Percentiles rank a stretch among this genome's conserved stretches.
phyloP scores from a whole-genome alignment of 2,888 invertebrate genomes.

The Hybos culiciformis region DNA sequence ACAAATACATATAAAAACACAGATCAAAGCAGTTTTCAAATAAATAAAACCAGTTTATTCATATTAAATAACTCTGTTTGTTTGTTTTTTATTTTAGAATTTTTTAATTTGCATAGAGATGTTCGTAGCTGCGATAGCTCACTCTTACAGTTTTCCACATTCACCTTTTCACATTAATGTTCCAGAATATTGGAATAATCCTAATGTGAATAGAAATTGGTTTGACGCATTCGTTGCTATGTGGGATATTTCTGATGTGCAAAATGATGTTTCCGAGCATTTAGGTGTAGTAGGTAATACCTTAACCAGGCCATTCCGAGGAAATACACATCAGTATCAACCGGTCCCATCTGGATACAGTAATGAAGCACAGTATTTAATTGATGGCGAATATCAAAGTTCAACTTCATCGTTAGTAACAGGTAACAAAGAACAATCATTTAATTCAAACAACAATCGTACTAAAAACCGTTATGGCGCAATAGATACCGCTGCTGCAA shows the following conservation, averaged over 20 bases:
- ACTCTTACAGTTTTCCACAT: slow-evolving; percentile 93
- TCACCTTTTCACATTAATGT: slow-evolving; percentile 59
- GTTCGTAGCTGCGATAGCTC: slow-evolving; percentile 91
- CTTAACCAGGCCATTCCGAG: slow-evolving; percentile 60
- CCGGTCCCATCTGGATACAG: slow-evolving; percentile 56
- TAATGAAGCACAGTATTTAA: slow-evolving; percentile 36
- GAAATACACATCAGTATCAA: slow-evolving; percentile 57
- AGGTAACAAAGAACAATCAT: slow-evolving; percentile 21
- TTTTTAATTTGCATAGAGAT: slow-evolving; percentile 95
- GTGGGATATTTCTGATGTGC: slow-evolving; percentile 96
- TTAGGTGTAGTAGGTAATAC: slow-evolving; percentile 76
- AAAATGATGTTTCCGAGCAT: slow-evolving; percentile 84
- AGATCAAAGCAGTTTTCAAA: not conserved
- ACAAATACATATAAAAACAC: not conserved
- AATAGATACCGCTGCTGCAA: slow-evolving; percentile 18
- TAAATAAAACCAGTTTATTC: not conserved
- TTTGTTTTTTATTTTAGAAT: slow-evolving; percentile 48
- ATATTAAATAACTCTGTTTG: not conserved
- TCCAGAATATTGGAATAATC: slow-evolving; percentile 39
- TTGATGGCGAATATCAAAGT: slow-evolving; percentile 21
- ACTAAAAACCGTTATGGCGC: slow-evolving; percentile 27
- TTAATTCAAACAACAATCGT: slow-evolving; percentile 17
- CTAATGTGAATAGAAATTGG: slow-evolving; percentile 38
- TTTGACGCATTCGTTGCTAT: slow-evolving; percentile 76
- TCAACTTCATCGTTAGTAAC: not conserved